Evolutionary conservation across 64 coral and sea anemone species (phyloP), one percentile per base, ranked within the genome.

Genomic region (Cladopsammia gracilis): DNA sequence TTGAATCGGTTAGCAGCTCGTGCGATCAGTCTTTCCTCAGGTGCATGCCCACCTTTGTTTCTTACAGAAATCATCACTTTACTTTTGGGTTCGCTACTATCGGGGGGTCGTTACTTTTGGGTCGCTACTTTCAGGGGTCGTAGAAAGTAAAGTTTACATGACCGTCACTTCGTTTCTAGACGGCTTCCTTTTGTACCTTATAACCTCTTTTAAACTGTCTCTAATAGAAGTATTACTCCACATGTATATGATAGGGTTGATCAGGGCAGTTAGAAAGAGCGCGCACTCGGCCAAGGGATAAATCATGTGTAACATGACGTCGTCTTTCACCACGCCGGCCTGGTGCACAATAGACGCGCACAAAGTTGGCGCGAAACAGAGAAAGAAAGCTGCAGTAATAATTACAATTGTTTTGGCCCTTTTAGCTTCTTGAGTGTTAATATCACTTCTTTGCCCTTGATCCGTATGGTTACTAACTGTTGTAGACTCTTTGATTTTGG

Each of bases 241-340:
- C 2, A 79, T 75, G 68, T 90, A 90, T 46, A 90, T 70, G 18
- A 51, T 16, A 3, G 75, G 88, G 48, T 90, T 90, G 15, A 76
- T 52, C n/a, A 62, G 50, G 0, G 88, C 76, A 25, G 64, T 90
- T 14, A 90, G 24, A 76, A 90, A 79, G 12, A 76, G 74, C 2
- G 74, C 88, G 19, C 74, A 54, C 48, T 90, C 75, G 2, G 88
- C 76, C 57, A 90, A 11, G 3, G 88, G 88, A 44, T 90, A 90
- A 13, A 90, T 42, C 75, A 90, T 60, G 75, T 90, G 88, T 56
- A 79, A 90, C 16, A 90, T 67, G 23, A 64, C 76, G 76, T 80
- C 88, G 70, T 50, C 75, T 51, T 56, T 12, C 16, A 70, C 68
- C 14, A n/a, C 48, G 19, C 58, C 60, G 16, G 70, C 48, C 62